A percentile compares a stretch with the other conserved stretches of the same genome.
Evolutionary conservation across 2,113 vertebrate genomes (phyloP).

Genomic region (Oxyura jamaicensis): DNA sequence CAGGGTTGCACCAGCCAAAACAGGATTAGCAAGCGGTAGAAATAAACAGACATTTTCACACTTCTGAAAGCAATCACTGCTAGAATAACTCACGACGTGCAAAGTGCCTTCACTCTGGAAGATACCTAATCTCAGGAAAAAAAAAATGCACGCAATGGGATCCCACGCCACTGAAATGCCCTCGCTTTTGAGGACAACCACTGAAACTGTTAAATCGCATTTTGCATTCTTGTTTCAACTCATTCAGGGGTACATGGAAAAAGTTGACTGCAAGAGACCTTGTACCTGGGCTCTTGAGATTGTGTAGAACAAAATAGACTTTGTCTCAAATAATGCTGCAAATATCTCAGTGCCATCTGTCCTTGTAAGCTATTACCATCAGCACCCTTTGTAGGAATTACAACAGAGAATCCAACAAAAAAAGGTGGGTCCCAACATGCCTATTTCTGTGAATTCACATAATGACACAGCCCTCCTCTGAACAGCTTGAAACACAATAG

Average conservation of each 20-base stretch:
- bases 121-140: neutral
- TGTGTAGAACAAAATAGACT: neutral
- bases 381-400: neutral
- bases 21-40: slow-evolving; percentile 62
- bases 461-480: neutral
- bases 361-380: neutral
- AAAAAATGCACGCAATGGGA: neutral
- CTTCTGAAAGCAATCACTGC: slow-evolving; percentile 51
- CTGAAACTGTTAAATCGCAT: slow-evolving; percentile 8
- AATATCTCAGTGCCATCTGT: neutral
- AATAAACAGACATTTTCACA: slow-evolving; percentile 62
- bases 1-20: slow-evolving; percentile 62
- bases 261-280: neutral
- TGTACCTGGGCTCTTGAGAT: neutral
- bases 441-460: neutral
- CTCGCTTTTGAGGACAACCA: neutral
- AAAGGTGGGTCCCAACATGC: neutral
- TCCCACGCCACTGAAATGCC: neutral
- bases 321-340: neutral
- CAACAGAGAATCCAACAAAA: neutral
- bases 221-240: neutral
- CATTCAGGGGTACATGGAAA: neutral
- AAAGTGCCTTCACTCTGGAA: slow-evolving; percentile 38
- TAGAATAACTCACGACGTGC: slow-evolving; percentile 38
- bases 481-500: neutral